These are phyloP conservation scores for Sturnira hondurensis DNA, from an alignment of 2,113 vertebrate species.

Conservation along the genomic window DNA sequence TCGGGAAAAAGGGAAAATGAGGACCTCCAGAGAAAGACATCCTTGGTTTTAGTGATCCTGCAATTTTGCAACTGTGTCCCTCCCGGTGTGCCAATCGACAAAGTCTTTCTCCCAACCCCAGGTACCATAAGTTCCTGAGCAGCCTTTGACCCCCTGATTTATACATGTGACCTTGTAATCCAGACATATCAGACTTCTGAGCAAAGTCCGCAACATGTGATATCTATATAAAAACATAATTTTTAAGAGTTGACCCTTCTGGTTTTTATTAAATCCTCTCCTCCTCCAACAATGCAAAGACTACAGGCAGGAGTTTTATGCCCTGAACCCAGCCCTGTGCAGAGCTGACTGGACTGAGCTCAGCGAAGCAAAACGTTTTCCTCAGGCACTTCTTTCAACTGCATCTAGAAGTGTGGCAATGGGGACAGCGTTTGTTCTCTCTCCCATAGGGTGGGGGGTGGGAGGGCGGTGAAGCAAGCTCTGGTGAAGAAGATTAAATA, in stretches of 20 bases:
- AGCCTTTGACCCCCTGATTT: neutral
- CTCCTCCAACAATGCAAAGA: accelerated
- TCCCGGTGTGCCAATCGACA: accelerated
- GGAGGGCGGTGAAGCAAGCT: neutral
- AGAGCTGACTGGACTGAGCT: neutral
- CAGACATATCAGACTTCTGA: neutral
- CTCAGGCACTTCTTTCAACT: neutral
- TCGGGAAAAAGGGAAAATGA: too few species aligned
- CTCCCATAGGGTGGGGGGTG: neutral
- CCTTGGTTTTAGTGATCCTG: too few species aligned
- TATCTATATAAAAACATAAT: neutral
- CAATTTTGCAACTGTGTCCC: accelerated
- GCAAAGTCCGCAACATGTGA: neutral
- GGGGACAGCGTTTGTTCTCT: constrained; percentile 16
- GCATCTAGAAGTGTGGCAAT: neutral
- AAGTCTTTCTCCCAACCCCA: neutral
- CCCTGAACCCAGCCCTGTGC: too few species aligned
- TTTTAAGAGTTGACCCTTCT: neutral
- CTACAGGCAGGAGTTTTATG: accelerated
- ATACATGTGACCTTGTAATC: neutral
- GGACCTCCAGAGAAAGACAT: neutral
- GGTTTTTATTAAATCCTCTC: neutral
- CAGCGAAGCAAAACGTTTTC: neutral
- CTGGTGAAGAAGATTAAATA: neutral
- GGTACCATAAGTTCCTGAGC: neutral